These are phyloP conservation scores for Enteromius viviparus DNA, from an alignment of 2,797 vertebrate species.

Conservation along the genomic window DNA sequence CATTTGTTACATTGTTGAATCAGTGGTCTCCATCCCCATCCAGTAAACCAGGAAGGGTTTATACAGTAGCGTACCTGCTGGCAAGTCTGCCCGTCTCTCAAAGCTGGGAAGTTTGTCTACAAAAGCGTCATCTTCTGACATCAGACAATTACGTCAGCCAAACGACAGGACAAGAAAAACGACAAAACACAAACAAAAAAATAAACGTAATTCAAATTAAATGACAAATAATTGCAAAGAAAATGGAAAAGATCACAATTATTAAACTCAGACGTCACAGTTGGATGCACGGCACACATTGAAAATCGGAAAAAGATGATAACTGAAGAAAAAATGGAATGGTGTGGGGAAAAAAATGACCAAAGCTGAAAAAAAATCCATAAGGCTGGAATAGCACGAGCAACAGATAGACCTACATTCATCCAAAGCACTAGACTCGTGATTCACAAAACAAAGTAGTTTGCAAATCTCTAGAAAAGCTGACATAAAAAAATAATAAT, in stretches of 20 bases:
- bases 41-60: constrained; percentile 55
- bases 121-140: constrained; percentile 92
- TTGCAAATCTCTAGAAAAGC: background rate
- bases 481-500: too few relatives aligned
- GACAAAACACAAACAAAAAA: constrained; percentile 60
- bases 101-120: constrained; percentile 90
- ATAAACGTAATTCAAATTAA: constrained; percentile 59
- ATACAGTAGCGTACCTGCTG: constrained; percentile 84
- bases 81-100: constrained; percentile 87
- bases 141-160: constrained; percentile 78
- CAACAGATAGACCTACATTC: background rate
- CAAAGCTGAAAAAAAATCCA: background rate
- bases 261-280: constrained; percentile 45
- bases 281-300: constrained; percentile 31
- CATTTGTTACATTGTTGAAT: constrained; percentile 70
- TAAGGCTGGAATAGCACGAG: constrained; percentile 31
- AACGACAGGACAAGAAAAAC: constrained; percentile 62
- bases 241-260: constrained; percentile 46
- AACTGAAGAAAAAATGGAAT: background rate
- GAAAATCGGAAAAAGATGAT: constrained; percentile 23
- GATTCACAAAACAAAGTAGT: background rate
- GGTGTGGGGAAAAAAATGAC: background rate
- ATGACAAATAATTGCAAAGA: constrained; percentile 64
- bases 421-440: background rate
- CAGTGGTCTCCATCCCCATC: constrained; percentile 50